Evolutionary conservation across 2,113 vertebrate genomes (phyloP), one percentile per base, ranked within the genome.

Genomic region (Tonatia bakeri): DNA sequence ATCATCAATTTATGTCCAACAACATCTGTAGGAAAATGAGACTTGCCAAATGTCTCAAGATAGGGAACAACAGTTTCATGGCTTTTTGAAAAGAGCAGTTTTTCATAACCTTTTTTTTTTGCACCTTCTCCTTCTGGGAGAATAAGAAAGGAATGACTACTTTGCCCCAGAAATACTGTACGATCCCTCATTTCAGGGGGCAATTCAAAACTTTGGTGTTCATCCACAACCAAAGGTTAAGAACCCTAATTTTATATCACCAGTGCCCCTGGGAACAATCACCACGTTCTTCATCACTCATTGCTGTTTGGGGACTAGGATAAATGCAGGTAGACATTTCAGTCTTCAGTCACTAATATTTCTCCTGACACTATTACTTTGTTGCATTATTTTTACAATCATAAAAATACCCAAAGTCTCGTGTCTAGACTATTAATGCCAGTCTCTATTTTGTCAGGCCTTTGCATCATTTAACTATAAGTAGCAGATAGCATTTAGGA

Each of bases 1-100:
- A 95, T 76, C 96, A 97, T 98, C 97, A 98, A 97, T 97, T 97
- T 96, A 96, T 92, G 96, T 97, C 95, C 93, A 96, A 97, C 83
- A 91, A 96, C 96, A 97, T 97, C 96, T 98, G 97, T 79, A 94
- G 87, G 91, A 93, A 96, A 97, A 97, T 96, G 87, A 96, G 93
- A 93, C 96, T 97, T 97, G 94, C 95, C 96, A 97, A 96, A 95
- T 93, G 93, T 94, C 86, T 96, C 93, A 22, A 96, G 76, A 96
- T 36, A 83, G 79, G 73, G 85, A 95, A 67, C 14, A 47, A 38
- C 0, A 69, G 59, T 36, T 54, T 28, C 80, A 76, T 80, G 75
- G 79, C 38, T 89, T 79, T 80, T 86, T 5, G 50, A 80, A 47
- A 81, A 86, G 16, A 86, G 69, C 12, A 20, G 73, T 38, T 94